phyloP scores from a whole-genome alignment of 1,140 invertebrate genomes.

The Oedothorax gibbosus region DNA sequence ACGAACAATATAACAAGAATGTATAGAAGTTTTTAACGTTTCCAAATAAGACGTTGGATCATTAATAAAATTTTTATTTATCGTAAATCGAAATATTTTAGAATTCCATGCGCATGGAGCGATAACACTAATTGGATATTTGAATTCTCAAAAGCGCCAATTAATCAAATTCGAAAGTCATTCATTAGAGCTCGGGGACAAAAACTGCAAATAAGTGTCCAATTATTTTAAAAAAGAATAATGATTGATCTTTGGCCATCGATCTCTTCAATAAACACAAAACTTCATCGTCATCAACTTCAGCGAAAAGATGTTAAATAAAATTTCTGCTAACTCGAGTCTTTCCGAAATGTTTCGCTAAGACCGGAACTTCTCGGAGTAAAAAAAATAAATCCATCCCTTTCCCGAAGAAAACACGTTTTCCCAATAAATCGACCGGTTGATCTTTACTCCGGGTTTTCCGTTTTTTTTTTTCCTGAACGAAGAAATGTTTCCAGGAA shows the following conservation, averaged over 20 bases:
- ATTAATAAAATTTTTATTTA: no score
- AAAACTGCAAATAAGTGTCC: no score
- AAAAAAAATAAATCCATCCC: slow-evolving; percentile 48
- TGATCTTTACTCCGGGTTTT: slow-evolving; percentile 25
- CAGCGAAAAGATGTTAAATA: slow-evolving; percentile 40
- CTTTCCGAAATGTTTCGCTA: slow-evolving; percentile 14
- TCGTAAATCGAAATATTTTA: no score
- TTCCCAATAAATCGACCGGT: slow-evolving; percentile 48
- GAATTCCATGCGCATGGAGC: no score
- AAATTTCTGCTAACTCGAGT: slow-evolving; percentile 35
- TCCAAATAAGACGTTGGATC: no score
- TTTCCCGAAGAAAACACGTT: slow-evolving; percentile 48
- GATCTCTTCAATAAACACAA: slow-evolving; percentile 14
- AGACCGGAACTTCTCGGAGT: slow-evolving; percentile 5
- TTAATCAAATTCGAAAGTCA: no score
- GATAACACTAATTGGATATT: no score
- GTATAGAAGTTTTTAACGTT: no score
- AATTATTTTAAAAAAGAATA: background rate
- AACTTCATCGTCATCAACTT: slow-evolving; percentile 53
- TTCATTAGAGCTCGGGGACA: no score
- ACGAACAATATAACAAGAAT: no score
- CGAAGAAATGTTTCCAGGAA: slow-evolving; percentile 37
- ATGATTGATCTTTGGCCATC: slow-evolving; percentile 20
- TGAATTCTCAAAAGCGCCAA: no score
- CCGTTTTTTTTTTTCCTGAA: slow-evolving; percentile 15